phyloP scores from a whole-genome alignment of 2,797 vertebrate genomes.

The Philypnodon macrostomus region DNA sequence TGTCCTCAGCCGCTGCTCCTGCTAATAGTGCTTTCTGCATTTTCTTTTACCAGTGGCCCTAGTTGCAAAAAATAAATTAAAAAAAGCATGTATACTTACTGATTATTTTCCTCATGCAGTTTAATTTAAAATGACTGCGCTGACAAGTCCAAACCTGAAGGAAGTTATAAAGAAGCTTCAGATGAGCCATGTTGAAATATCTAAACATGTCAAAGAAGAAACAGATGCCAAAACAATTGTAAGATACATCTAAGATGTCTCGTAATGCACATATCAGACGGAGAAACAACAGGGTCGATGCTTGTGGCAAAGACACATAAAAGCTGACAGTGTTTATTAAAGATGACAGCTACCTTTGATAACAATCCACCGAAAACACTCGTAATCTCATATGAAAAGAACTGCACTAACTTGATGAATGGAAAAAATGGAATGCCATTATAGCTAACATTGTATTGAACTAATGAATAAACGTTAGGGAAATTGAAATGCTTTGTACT shows the following conservation, averaged over 20 bases:
- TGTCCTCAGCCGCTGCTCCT: too few species aligned
- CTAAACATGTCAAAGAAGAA: conserved; percentile 11
- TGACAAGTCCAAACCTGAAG: neutral
- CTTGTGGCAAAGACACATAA: conserved; percentile 14
- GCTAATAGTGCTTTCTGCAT: too few species aligned
- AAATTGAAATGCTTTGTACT: too few species aligned
- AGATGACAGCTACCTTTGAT: conserved; percentile 10
- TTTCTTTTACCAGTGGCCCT: too few species aligned
- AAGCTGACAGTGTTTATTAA: conserved; percentile 22
- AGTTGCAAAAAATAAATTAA: too few species aligned
- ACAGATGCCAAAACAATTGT: conserved; percentile 1
- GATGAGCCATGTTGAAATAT: neutral
- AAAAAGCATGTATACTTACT: neutral
- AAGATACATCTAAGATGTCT: conserved; percentile 10
- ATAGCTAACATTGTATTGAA: too few species aligned
- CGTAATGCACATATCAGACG: conserved; percentile 11
- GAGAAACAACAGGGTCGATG: neutral
- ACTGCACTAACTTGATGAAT: neutral
- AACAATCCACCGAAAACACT: neutral
- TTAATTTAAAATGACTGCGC: too few species aligned
- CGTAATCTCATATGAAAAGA: neutral
- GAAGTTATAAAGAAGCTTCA: neutral
- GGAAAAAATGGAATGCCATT: neutral
- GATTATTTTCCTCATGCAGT: too few species aligned
- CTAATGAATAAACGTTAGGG: too few species aligned